Conservation (phyloP, 2,797 vertebrate genomes). For the Dromococcyx pavoninus region DNA sequence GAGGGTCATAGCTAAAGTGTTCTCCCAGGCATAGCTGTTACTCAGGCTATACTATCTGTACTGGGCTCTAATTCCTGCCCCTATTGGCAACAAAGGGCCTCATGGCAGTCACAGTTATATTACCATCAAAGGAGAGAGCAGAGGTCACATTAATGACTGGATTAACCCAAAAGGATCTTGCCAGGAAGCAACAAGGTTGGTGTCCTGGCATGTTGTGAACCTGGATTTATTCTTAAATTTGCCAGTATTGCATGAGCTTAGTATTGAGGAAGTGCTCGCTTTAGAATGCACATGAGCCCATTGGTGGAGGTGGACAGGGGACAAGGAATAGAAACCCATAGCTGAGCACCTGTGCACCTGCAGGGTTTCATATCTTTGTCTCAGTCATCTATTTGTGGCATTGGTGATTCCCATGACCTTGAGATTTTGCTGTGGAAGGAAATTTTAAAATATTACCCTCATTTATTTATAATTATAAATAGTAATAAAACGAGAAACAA, state of each 20-base stretch:
- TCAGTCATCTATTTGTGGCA: not conserved
- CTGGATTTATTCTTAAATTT: not conserved
- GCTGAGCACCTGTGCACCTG: not conserved
- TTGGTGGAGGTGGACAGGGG: not conserved
- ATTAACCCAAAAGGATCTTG: not conserved
- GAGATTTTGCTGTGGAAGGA: not conserved
- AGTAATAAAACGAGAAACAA: slow-evolving; percentile 31
- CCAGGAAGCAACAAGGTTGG: not conserved
- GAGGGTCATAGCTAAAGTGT: not conserved
- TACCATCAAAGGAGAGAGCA: not conserved
- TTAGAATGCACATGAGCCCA: not conserved
- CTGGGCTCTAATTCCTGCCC: not conserved
- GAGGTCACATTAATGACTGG: not conserved
- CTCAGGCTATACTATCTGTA: not conserved
- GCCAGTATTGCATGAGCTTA: not conserved
- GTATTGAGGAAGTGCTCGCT: not conserved
- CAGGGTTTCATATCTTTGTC: not conserved
- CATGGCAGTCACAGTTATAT: not conserved
- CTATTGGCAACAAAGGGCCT: not conserved
- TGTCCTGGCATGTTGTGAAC: not conserved
- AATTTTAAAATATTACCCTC: not conserved
- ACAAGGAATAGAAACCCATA: not conserved
- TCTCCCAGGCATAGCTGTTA: accelerated
- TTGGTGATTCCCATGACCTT: slow-evolving; percentile 19
- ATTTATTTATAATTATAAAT: slow-evolving; percentile 39